Percentiles rank a stretch among this genome's conserved stretches.
These are phyloP conservation scores for Cyclophora albipunctata DNA, from an alignment of 2,888 invertebrate species.

Conservation along the genomic window DNA sequence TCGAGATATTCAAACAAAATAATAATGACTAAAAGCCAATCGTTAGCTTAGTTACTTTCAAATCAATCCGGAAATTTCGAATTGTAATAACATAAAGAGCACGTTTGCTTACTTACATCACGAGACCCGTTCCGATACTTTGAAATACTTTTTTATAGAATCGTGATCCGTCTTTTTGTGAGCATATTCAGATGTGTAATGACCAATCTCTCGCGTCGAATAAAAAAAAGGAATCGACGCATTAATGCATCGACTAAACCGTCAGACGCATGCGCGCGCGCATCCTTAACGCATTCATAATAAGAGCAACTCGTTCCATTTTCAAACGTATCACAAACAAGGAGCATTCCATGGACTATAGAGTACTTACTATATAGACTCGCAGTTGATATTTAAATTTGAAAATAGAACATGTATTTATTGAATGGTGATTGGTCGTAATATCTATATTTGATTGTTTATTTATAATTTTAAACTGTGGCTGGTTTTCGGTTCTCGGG, in stretches of 20 bases:
- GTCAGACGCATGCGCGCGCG: constrained; percentile 68
- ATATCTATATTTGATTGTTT: background rate
- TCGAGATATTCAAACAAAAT: constrained; percentile 32
- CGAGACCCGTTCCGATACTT: constrained; percentile 44
- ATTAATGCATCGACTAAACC: constrained; percentile 75
- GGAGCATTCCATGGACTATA: constrained; percentile 52
- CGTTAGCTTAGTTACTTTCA: constrained; percentile 45
- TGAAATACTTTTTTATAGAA: constrained; percentile 46
- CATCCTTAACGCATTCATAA: constrained; percentile 71
- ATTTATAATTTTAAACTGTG: background rate
- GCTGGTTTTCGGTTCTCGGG: no score
- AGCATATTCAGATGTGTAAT: constrained; percentile 73
- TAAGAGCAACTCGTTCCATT: constrained; percentile 67
- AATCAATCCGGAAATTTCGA: constrained; percentile 67
- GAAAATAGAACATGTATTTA: constrained; percentile 41
- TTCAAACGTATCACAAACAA: constrained; percentile 61
- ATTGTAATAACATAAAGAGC: constrained; percentile 67
- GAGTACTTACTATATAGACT: constrained; percentile 6
- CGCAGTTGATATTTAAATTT: constrained; percentile 63
- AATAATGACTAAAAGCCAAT: constrained; percentile 31
- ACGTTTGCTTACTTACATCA: constrained; percentile 67
- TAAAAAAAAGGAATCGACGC: constrained; percentile 58
- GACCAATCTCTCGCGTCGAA: constrained; percentile 69
- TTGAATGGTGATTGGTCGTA: background rate
- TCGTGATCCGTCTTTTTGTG: constrained; percentile 69